A percentile compares a stretch with the other conserved stretches of the same genome.
Conservation (phyloP, 2,888 invertebrate species). For the Teinopalpus imperialis region DNA sequence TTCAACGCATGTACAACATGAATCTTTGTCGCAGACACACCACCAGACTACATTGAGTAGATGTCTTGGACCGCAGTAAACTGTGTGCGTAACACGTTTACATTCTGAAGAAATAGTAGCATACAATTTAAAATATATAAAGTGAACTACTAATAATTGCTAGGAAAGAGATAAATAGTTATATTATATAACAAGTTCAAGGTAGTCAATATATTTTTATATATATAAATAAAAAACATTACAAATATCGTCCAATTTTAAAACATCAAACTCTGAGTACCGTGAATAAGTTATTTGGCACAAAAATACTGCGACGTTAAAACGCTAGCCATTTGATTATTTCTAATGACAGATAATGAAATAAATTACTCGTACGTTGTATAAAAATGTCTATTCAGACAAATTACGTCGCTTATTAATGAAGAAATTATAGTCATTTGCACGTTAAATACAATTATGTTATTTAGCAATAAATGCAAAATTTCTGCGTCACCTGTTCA, state of each 20-base stretch:
- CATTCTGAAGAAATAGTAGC: too few relatives aligned
- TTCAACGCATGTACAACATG: too few relatives aligned
- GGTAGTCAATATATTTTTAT: too few relatives aligned
- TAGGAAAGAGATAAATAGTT: too few relatives aligned
- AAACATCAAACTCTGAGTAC: not conserved
- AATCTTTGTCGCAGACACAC: too few relatives aligned
- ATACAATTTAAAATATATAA: too few relatives aligned
- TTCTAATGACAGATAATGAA: constrained; percentile 11
- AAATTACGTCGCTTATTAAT: not conserved
- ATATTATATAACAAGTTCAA: too few relatives aligned
- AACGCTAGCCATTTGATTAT: not conserved
- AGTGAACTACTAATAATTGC: too few relatives aligned
- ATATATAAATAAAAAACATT: not conserved
- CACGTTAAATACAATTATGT: not conserved
- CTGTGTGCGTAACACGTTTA: too few relatives aligned
- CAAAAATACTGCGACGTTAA: not conserved
- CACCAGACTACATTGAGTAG: too few relatives aligned
- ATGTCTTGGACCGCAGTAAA: too few relatives aligned
- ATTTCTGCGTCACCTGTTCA: too few relatives aligned
- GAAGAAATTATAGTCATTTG: not conserved
- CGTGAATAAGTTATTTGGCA: not conserved
- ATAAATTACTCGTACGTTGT: constrained; percentile 3
- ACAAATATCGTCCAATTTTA: not conserved
- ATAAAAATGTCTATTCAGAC: constrained; percentile 2
- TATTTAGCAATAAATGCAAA: not conserved